Evolutionary conservation across 2,113 vertebrate genomes (phyloP), one percentile per base, ranked within the genome.

Genomic region (Orthochromis malagaraziensis): DNA sequence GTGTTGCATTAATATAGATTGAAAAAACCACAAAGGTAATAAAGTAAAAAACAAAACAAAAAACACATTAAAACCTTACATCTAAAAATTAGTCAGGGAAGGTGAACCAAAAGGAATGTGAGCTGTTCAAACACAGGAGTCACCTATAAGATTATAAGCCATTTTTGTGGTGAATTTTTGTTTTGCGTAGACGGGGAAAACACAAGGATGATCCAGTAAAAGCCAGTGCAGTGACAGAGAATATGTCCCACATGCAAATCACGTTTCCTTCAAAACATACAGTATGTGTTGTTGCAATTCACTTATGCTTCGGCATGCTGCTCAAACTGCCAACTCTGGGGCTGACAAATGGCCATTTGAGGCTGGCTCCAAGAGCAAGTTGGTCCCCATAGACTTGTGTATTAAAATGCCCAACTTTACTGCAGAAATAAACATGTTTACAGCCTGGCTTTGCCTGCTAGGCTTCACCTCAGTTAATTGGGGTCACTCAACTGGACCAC

Each of bases 121-220:
- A 73, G 21, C n/a, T 16, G 21, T 73, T 2, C 38, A 26, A 24
- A 73, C 38, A 73, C 7, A 45, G 8, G 13, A 45, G 13, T 73
- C 13, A 8, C 8, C 21, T 29, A 17, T 75, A 0, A 1, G 42
- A 7, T 49, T 77, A 8, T 5, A 49, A 13, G 0, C 16, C 16
- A 12, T 1, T 11, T 49, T 17, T 29, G n/a, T 70, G 40, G 19
- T 24, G 12, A 70, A 11, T n/a, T 38, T 7, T 21, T 38, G 21
- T 17, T 73, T 73, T 73, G 8, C 13, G 0, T 0, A 24, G 7
- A 68, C 0, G 35, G 3, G 4, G 3, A 68, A 38, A 68, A 68
- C 60, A 38, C 33, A 38, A 65, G 0, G 17, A 38, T 38, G 60
- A 9, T 73, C 14, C 65, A 73, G 3, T 45, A 73, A 1, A 73